Percentiles rank a stretch among this genome's conserved stretches.
Conservation (phyloP, 2,113 vertebrate species). For the Quiscalus mexicanus region DNA sequence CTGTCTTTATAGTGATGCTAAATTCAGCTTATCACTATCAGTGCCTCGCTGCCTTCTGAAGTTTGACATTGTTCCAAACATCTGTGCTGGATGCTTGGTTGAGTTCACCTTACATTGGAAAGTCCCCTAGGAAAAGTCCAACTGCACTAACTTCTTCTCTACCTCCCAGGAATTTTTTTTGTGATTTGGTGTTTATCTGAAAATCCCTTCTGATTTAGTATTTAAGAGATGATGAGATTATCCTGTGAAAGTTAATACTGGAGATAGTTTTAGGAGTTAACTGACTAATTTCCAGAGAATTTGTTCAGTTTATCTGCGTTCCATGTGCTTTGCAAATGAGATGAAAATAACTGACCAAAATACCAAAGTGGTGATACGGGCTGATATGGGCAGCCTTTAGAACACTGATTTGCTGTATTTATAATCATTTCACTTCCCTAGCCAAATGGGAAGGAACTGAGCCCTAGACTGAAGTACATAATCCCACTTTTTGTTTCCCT, state of each 20-base stretch:
- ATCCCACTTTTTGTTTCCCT: neutral
- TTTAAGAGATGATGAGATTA: neutral
- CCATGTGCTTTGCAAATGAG: neutral
- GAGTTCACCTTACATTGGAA: neutral
- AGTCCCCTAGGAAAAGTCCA: neutral
- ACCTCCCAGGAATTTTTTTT: neutral
- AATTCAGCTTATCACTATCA: accelerated
- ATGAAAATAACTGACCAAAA: neutral
- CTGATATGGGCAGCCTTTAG: neutral
- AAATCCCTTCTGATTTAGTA: neutral
- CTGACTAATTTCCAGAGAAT: neutral
- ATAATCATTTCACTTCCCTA: neutral
- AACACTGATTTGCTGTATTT: neutral
- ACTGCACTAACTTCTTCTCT: neutral
- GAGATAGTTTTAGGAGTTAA: neutral
- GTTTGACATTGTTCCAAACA: neutral
- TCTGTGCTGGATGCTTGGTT: neutral
- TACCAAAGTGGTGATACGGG: neutral
- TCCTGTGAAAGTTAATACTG: neutral
- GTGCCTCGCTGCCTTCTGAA: neutral
- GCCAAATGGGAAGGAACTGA: neutral
- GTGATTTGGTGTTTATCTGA: neutral
- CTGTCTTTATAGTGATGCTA: neutral
- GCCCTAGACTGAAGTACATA: neutral
- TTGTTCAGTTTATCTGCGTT: neutral